Base-by-base conservation (phyloP, 2,797 vertebrate species). In the Melanotaenia trifasciata region DNA sequence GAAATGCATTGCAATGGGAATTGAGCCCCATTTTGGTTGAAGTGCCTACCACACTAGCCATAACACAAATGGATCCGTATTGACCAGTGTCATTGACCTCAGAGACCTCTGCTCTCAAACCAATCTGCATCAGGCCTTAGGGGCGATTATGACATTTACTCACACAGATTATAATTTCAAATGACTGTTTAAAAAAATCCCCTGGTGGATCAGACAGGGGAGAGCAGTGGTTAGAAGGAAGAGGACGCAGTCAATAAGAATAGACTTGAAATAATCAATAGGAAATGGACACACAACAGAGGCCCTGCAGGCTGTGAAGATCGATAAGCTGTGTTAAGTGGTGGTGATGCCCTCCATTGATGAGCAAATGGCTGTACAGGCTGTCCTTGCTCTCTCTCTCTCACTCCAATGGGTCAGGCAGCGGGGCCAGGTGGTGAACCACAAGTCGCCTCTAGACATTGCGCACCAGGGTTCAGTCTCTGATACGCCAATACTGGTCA, bases 121-220 rank as follows among this genome's bases (percentile, higher is more conserved):
- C 91, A 92, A 94, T 93, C 92, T 86, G 85, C 89, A 71, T 76
- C 83, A 83, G 89, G 90, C 93, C 93, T 94, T 90, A 60, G 89
- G 94, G 93, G 93, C 92, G 90, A 95, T 95, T 95, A 96, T 95
- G 94, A 95, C 94, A 95, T 95, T 95, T 95, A 95, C 94, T 92
- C 88, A 88, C 81, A 87, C 73, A 93, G 94, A 95, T 96, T 95
- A 95, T 95, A 94, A 95, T 96, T 96, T 95, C 93, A 95, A 95
- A 95, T 95, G 92, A 93, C 91, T 94, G 91, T 93, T 95, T 94
- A 85, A 94, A 92, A 90, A 91, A 88, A 90, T 82, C 87, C 94
- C 94, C 91, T 24, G 77, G 91, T 89, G 93, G 89, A 90, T 81
- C 74, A 71, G 79, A 74, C 68, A 80, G 86, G 67, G 62, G 82